Conservation (phyloP, 2,797 vertebrate species). For the Lycodopsis pacificus region DNA sequence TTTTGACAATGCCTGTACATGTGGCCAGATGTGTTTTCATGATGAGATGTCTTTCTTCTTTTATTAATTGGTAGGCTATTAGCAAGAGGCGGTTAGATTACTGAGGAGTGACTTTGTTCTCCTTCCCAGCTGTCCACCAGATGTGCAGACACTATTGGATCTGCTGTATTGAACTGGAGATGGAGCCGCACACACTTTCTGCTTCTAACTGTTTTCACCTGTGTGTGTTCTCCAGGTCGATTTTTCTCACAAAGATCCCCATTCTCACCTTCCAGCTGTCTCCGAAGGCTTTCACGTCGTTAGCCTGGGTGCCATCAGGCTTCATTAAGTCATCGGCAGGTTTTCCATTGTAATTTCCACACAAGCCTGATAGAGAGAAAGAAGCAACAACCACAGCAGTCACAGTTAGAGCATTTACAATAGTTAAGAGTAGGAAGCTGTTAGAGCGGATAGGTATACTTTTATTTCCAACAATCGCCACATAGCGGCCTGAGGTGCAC, state of each 20-base stretch:
- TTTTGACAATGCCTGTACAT: background rate
- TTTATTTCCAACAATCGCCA: background rate
- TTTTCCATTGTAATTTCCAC: slow-evolving; percentile 51
- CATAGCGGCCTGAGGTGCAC: too few species aligned
- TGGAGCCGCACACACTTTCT: background rate
- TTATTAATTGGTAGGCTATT: background rate
- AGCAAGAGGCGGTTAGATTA: background rate
- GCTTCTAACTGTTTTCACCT: background rate
- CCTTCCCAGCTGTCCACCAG: background rate
- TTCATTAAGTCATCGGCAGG: slow-evolving; percentile 32
- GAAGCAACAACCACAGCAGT: background rate
- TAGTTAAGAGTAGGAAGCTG: background rate
- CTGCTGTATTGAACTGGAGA: background rate
- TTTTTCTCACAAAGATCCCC: background rate
- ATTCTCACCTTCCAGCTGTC: slow-evolving; percentile 52
- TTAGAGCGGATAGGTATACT: background rate
- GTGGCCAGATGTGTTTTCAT: background rate
- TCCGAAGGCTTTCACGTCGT: slow-evolving; percentile 24
- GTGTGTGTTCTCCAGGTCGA: background rate
- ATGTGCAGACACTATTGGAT: background rate
- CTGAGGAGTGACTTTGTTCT: background rate
- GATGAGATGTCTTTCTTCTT: background rate
- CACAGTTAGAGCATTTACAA: background rate
- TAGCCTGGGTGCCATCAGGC: slow-evolving; percentile 25
- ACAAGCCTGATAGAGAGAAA: slow-evolving; percentile 39